Percentiles rank a stretch among this genome's conserved stretches.
Evolutionary conservation across 1,140 invertebrate genomes (phyloP).

Genomic region (Hypsibius dujardini): DNA sequence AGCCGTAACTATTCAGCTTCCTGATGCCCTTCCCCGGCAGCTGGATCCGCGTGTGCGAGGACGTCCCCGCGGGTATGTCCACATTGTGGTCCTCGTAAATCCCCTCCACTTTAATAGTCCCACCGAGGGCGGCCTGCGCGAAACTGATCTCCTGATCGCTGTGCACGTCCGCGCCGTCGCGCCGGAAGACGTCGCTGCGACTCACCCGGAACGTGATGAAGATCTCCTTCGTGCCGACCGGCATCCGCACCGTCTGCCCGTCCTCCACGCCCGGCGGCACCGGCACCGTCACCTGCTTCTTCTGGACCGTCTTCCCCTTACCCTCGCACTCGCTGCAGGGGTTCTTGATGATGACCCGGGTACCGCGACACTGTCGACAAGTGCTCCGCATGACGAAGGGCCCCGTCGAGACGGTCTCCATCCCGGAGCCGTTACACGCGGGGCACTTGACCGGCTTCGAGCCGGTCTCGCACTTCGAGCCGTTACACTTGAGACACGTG

Average conservation of each 20-base stretch:
- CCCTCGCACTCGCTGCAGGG: slow-evolving; percentile 83
- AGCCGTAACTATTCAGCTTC: too few species aligned
- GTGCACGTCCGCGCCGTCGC: slow-evolving; percentile 84
- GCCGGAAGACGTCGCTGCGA: slow-evolving; percentile 68
- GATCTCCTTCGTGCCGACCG: slow-evolving; percentile 67
- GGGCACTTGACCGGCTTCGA: slow-evolving; percentile 66
- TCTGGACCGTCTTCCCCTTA: slow-evolving; percentile 73
- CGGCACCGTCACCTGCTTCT: slow-evolving; percentile 70
- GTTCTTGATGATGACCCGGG: slow-evolving; percentile 62
- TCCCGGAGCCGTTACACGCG: slow-evolving; percentile 91
- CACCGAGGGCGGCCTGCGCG: slow-evolving; percentile 79
- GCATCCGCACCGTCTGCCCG: slow-evolving; percentile 83
- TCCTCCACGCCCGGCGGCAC: slow-evolving; percentile 93
- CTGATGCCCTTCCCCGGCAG: too few species aligned
- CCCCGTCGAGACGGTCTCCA: slow-evolving; percentile 70
- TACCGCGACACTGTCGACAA: slow-evolving; percentile 75
- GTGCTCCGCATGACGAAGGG: slow-evolving; percentile 94
- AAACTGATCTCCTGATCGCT: slow-evolving; percentile 67
- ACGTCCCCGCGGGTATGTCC: too few species aligned
- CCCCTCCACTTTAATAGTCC: slow-evolving; percentile 67
- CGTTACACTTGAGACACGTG: slow-evolving; percentile 70
- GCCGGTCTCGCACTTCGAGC: slow-evolving; percentile 63
- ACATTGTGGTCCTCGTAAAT: too few species aligned
- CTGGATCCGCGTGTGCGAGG: too few species aligned
- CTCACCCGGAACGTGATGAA: slow-evolving; percentile 83